These are phyloP conservation scores for Oopsacas minuta DNA, from an alignment of 37 sponge, comb jelly and placozoan genomes.

Conservation along the genomic window DNA sequence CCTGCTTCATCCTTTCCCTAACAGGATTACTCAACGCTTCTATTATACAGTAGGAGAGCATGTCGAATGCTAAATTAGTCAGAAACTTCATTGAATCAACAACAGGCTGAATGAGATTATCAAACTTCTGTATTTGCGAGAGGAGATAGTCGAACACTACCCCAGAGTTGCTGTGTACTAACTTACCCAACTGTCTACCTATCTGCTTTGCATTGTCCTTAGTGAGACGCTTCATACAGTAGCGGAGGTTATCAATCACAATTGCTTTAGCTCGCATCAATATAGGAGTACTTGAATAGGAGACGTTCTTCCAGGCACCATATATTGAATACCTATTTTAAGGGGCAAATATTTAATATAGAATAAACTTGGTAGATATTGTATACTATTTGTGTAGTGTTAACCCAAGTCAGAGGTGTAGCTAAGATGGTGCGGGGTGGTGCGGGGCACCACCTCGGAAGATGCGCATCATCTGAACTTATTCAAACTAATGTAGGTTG, in stretches of 20 bases:
- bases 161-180: conserved; percentile 88
- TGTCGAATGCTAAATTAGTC: conserved; percentile 68
- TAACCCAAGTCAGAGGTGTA: too few relatives aligned
- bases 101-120: conserved; percentile 86
- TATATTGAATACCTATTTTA: conserved; percentile 77
- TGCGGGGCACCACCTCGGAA: too few relatives aligned
- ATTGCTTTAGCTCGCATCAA: conserved; percentile 57
- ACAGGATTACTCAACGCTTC: conserved; percentile 86
- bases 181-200: conserved; percentile 85
- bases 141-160: conserved; percentile 88
- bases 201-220: conserved; percentile 94
- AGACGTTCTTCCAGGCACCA: conserved; percentile 83
- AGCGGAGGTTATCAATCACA: conserved; percentile 45
- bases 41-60: conserved; percentile 81
- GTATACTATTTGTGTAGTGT: too few relatives aligned
- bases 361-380: too few relatives aligned
- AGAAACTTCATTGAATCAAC: conserved; percentile 92
- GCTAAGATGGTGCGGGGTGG: too few relatives aligned
- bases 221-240: conserved; percentile 93
- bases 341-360: too few relatives aligned
- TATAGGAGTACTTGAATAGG: conserved; percentile 48
- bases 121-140: conserved; percentile 87
- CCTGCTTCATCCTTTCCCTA: conserved; percentile 82
- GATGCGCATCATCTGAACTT: too few relatives aligned
- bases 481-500: too few relatives aligned